Evolutionary conservation across 2,113 vertebrate genomes (phyloP).

Genomic region (Todiramphus chloris): DNA sequence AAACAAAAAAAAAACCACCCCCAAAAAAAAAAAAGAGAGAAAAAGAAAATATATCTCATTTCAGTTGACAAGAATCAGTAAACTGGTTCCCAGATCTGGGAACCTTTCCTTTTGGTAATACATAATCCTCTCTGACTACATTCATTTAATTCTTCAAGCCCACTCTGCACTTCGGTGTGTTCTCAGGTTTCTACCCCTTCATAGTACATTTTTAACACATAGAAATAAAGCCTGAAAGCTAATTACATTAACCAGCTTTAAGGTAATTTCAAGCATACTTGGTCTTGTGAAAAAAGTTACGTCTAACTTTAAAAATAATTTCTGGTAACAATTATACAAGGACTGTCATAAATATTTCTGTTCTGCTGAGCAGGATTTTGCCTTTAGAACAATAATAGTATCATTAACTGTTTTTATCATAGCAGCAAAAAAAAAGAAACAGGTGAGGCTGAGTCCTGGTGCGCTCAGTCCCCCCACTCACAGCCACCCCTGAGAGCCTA

Average conservation of each 20-base stretch:
- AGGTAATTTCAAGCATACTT: constrained; percentile 32
- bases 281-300: neutral
- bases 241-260: constrained; percentile 14
- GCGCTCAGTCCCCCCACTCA: neutral
- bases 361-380: neutral
- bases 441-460: neutral
- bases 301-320: constrained; percentile 2
- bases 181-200: constrained; percentile 52
- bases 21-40: fast-evolving
- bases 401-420: neutral
- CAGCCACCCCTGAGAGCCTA: neutral
- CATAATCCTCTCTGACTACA: constrained; percentile 56
- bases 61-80: constrained; percentile 61
- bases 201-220: constrained; percentile 18
- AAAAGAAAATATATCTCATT: constrained; percentile 25
- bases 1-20: neutral
- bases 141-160: constrained; percentile 49
- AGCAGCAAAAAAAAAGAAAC: neutral
- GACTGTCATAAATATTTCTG: neutral
- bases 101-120: constrained; percentile 46
- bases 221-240: constrained; percentile 29
- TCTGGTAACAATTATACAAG: neutral
- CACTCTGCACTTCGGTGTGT: constrained; percentile 3
- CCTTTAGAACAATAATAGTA: neutral
- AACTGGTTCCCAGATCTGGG: constrained; percentile 48